Percentiles rank a stretch among this genome's conserved stretches.
Evolutionary conservation across 2,797 vertebrate species (phyloP).

Genomic region (Aplochiton taeniatus): DNA sequence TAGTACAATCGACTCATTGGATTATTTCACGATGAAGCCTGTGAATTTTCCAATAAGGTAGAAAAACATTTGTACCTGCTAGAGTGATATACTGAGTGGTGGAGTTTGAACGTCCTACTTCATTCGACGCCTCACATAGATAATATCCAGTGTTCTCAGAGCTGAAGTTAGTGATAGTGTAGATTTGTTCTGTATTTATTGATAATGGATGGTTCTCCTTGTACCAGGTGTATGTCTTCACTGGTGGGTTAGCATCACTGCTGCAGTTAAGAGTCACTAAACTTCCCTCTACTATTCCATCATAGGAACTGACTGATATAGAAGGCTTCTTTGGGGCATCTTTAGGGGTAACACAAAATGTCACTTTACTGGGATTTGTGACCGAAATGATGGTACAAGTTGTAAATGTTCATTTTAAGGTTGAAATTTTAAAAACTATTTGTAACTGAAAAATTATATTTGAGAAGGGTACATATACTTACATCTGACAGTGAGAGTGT

Average conservation of each 20-base stretch:
- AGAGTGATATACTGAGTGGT: neutral
- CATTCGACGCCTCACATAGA: conserved; percentile 37
- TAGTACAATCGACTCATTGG: too few species aligned
- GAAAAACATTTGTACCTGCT: conserved; percentile 14
- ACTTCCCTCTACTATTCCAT: conserved; percentile 17
- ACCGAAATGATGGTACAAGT: conserved; percentile 15
- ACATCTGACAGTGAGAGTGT: conserved; percentile 26
- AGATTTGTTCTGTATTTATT: conserved; percentile 22
- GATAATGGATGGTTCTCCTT: conserved; percentile 15
- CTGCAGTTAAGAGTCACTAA: conserved; percentile 42
- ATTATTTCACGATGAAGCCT: neutral
- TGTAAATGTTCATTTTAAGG: neutral
- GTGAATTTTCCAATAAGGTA: neutral
- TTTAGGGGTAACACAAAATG: conserved; percentile 6
- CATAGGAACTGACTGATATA: conserved; percentile 18
- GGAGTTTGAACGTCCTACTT: neutral
- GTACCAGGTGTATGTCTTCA: conserved; percentile 30
- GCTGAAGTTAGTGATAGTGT: conserved; percentile 23
- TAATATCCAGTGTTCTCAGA: conserved; percentile 38
- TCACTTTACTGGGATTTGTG: neutral
- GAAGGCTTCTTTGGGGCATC: conserved; percentile 15
- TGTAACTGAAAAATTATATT: neutral
- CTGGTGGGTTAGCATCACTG: conserved; percentile 36
- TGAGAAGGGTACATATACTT: conserved; percentile 20
- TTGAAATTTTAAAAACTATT: neutral